Percentiles rank a stretch among this genome's conserved stretches.
phyloP scores from a whole-genome alignment of 2,113 vertebrate species.

The Ovis canadensis region DNA sequence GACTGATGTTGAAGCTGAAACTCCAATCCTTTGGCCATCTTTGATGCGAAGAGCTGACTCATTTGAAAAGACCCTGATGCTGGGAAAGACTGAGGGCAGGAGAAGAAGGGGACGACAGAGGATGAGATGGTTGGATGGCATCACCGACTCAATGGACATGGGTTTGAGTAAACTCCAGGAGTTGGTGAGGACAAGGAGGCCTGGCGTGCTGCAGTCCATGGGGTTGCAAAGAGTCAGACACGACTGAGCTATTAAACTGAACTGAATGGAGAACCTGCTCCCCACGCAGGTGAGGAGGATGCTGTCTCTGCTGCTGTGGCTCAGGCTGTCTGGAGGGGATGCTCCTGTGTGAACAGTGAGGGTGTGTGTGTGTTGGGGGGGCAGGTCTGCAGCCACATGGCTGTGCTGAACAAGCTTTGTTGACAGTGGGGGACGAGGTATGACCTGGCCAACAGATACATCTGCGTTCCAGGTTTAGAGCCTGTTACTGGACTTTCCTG shows the following conservation, averaged over 20 bases:
- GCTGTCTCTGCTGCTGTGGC: background rate
- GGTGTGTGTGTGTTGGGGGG: too few species aligned
- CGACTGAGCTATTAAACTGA: background rate
- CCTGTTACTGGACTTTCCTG: background rate
- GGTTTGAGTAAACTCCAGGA: background rate
- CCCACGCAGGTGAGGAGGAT: rapidly evolving
- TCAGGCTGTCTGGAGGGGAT: background rate
- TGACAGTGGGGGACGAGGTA: rapidly evolving
- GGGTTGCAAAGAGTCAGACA: rapidly evolving
- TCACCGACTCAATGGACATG: background rate
- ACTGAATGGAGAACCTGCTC: background rate
- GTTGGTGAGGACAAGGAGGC: background rate
- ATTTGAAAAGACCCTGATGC: background rate
- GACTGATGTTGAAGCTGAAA: background rate
- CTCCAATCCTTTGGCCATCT: background rate
- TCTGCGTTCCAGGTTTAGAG: background rate
- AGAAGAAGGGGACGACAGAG: background rate
- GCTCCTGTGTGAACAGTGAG: background rate
- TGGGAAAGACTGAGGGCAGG: background rate
- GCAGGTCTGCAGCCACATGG: background rate
- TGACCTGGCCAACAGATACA: background rate
- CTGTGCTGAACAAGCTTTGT: background rate
- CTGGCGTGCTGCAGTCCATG: background rate
- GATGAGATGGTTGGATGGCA: background rate
- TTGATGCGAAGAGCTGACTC: background rate